A percentile compares a stretch with the other conserved stretches of the same genome.
phyloP scores from a whole-genome alignment of 1,140 invertebrate species.

The Lordiphosa stackelbergi region DNA sequence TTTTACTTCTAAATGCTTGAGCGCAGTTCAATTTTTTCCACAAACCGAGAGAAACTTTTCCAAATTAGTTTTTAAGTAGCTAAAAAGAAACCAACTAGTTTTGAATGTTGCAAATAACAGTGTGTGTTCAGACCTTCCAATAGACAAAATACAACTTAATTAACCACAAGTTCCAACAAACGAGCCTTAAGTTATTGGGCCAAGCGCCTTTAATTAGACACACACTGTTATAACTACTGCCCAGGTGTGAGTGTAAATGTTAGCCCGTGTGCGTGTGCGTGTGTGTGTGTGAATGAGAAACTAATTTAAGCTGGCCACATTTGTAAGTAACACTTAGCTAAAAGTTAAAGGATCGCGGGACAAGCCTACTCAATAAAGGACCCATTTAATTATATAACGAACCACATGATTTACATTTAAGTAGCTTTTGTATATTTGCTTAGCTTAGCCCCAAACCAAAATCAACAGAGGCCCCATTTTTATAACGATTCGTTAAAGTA shows the following conservation, averaged over 20 bases:
- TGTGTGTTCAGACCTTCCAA: constrained; percentile 61
- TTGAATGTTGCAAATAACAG: constrained; percentile 37
- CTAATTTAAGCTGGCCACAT: constrained; percentile 62
- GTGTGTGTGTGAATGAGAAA: constrained; percentile 23
- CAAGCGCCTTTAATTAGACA: constrained; percentile 12
- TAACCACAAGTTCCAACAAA: constrained; percentile 60
- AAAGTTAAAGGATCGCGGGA: constrained; percentile 33
- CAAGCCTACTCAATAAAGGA: constrained; percentile 36
- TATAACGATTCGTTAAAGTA: constrained; percentile 51
- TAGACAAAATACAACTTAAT: constrained; percentile 44
- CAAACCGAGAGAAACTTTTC: constrained; percentile 46
- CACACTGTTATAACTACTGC: constrained; percentile 66
- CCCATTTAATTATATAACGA: constrained; percentile 45
- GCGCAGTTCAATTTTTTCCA: constrained; percentile 54
- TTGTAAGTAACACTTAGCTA: constrained; percentile 66
- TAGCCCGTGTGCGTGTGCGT: constrained; percentile 2
- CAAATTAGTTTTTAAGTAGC: constrained; percentile 52
- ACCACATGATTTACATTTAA: constrained; percentile 27
- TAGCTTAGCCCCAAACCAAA: constrained; percentile 52
- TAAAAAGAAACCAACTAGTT: constrained; percentile 33
- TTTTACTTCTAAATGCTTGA: constrained; percentile 60
- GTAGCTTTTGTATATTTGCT: constrained; percentile 71
- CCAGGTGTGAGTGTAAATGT: constrained; percentile 24
- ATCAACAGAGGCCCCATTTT: constrained; percentile 43
- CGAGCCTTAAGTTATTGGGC: constrained; percentile 53